Evolutionary conservation across 2,797 vertebrate species (phyloP).

Genomic region (Champsocephalus esox): DNA sequence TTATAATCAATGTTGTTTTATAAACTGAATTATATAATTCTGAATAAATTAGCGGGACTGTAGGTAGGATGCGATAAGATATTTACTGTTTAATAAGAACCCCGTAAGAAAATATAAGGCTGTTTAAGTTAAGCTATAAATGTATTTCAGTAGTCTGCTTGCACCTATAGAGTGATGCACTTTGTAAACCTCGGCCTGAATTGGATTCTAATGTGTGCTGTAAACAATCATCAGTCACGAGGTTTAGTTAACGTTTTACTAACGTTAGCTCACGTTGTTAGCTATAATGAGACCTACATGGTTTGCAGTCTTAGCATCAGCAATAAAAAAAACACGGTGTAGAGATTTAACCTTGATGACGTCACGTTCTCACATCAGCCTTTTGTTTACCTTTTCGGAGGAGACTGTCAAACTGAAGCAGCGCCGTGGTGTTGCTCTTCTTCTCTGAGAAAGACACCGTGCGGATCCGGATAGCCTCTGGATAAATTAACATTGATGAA

Average conservation of each 20-base stretch:
- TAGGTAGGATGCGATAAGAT: too few species aligned
- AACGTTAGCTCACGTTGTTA: not conserved
- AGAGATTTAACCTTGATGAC: too few species aligned
- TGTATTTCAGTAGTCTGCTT: not conserved
- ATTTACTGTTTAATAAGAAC: not conserved
- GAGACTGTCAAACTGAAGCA: conserved; percentile 86
- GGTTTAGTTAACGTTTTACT: not conserved
- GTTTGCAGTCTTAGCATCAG: too few species aligned
- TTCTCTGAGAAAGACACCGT: conserved; percentile 87
- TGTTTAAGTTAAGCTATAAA: not conserved
- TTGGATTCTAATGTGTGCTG: not conserved
- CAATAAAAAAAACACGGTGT: too few species aligned
- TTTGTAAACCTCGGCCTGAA: not conserved
- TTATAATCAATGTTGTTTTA: not conserved
- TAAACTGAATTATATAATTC: too few species aligned
- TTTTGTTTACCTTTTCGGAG: conserved; percentile 85
- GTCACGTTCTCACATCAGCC: rapidly evolving
- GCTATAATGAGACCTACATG: not conserved
- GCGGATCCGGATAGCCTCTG: conserved; percentile 92
- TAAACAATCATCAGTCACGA: not conserved
- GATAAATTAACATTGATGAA: conserved; percentile 10
- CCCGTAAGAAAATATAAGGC: not conserved
- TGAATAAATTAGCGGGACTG: too few species aligned
- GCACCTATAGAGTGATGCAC: not conserved
- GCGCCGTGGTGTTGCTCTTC: conserved; percentile 86